Percentiles rank a stretch among this genome's conserved stretches.
Evolutionary conservation across 2,888 invertebrate genomes (phyloP).

Genomic region (Heteropelma amictum): DNA sequence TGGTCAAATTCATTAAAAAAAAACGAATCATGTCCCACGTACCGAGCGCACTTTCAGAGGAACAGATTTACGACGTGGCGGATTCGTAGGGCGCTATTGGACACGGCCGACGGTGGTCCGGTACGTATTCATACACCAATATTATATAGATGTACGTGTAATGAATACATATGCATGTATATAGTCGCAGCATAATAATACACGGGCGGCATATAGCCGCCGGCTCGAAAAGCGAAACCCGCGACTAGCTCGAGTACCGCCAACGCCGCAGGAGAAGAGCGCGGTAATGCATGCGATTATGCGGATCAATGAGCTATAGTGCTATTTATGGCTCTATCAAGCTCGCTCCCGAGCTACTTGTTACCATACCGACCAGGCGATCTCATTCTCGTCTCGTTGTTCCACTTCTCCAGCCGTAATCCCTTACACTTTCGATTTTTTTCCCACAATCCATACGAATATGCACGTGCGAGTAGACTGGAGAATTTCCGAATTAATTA

Average conservation of each 20-base stretch:
- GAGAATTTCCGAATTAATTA: too few species aligned
- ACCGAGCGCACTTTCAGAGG: background rate
- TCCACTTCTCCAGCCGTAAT: background rate
- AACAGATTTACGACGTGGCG: background rate
- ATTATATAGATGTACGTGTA: background rate
- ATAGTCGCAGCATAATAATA: conserved; percentile 68
- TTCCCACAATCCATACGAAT: conserved; percentile 8
- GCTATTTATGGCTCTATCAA: conserved; percentile 76
- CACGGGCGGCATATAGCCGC: conserved; percentile 70
- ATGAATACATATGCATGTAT: background rate
- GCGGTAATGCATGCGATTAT: conserved; percentile 76
- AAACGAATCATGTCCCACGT: background rate
- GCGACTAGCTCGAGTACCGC: conserved; percentile 59
- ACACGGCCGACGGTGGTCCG: conserved; percentile 19
- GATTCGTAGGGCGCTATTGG: conserved; percentile 1
- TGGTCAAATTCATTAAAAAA: background rate
- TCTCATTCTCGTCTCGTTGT: conserved; percentile 35
- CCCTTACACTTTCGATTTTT: conserved; percentile 8
- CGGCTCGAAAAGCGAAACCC: conserved; percentile 74
- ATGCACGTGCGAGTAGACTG: background rate
- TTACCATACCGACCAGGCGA: conserved; percentile 35
- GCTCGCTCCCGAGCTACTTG: conserved; percentile 45
- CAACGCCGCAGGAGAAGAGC: conserved; percentile 65
- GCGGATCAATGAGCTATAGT: conserved; percentile 76
- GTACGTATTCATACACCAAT: conserved; percentile 41